These are phyloP conservation scores for Neopipo cinnamomea DNA, from an alignment of 2,113 vertebrate genomes.

Conservation along the genomic window DNA sequence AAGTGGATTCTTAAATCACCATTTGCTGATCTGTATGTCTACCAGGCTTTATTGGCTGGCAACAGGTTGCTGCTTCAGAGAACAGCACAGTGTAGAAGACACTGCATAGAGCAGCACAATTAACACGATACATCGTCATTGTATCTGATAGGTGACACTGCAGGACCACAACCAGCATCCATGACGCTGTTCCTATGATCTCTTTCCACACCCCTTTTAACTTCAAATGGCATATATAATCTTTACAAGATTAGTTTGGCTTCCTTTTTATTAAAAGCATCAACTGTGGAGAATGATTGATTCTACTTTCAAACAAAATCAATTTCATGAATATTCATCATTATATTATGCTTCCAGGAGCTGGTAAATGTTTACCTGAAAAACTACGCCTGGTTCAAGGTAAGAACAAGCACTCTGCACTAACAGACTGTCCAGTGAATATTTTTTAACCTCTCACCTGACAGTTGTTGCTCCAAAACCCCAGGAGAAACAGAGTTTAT, in stretches of 20 bases:
- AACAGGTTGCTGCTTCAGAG: not conserved
- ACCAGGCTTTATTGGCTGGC: constrained; percentile 10
- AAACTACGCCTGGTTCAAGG: not conserved
- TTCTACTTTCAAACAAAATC: constrained; percentile 12
- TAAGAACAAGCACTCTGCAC: not conserved
- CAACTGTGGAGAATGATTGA: not conserved
- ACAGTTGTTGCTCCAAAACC: not conserved
- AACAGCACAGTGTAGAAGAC: not conserved
- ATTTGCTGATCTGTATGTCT: constrained; percentile 14
- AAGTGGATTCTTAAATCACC: constrained; percentile 17
- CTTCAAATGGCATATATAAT: not conserved
- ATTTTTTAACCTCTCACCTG: not conserved
- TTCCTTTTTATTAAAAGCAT: not conserved
- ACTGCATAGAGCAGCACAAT: not conserved
- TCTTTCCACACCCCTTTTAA: not conserved
- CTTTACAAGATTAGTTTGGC: not conserved
- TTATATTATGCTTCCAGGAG: not conserved
- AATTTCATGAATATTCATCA: not conserved
- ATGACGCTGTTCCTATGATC: not conserved
- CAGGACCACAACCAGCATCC: not conserved
- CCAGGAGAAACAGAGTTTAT: not conserved
- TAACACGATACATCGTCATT: not conserved
- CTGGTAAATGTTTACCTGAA: not conserved
- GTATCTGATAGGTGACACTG: not conserved
- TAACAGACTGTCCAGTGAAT: not conserved